Percentiles rank a stretch among this genome's conserved stretches.
These are phyloP conservation scores for Galerucella pusilla DNA, from an alignment of 2,888 invertebrate species.

Conservation along the genomic window DNA sequence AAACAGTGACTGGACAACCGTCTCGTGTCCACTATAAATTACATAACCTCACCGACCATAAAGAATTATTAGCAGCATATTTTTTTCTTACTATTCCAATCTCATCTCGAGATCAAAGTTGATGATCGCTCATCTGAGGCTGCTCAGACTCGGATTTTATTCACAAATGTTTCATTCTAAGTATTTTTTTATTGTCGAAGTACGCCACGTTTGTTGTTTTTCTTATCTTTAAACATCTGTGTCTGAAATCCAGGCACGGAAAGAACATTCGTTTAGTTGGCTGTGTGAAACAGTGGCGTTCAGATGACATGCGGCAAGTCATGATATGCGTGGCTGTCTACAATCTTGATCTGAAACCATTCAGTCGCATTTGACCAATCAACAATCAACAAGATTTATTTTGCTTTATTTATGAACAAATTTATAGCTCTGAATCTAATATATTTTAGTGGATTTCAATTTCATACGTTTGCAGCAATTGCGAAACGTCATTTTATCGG, in stretches of 20 bases:
- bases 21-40: slow-evolving; percentile 32
- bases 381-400: background rate
- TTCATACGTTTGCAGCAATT: no score
- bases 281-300: slow-evolving; percentile 41
- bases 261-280: slow-evolving; percentile 52
- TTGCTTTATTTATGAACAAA: background rate
- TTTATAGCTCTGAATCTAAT: background rate
- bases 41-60: slow-evolving; percentile 28
- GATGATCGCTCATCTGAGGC: slow-evolving; percentile 34
- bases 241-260: slow-evolving; percentile 48
- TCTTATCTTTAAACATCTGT: slow-evolving; percentile 53
- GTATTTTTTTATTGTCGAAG: slow-evolving; percentile 44
- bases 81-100: slow-evolving; percentile 27
- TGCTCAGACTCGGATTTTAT: slow-evolving; percentile 28
- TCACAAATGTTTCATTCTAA: slow-evolving; percentile 29
- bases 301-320: slow-evolving; percentile 16
- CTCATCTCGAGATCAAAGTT: slow-evolving; percentile 32
- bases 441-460: no score
- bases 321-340: slow-evolving; percentile 11
- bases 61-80: slow-evolving; percentile 32
- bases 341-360: slow-evolving; percentile 3
- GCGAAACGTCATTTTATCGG: no score
- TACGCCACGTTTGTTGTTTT: slow-evolving; percentile 48
- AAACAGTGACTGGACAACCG: slow-evolving; percentile 2
- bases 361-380: slow-evolving; percentile 2